Conservation (phyloP, 2,888 invertebrate genomes). For the Nephrocerus scutellatus region DNA sequence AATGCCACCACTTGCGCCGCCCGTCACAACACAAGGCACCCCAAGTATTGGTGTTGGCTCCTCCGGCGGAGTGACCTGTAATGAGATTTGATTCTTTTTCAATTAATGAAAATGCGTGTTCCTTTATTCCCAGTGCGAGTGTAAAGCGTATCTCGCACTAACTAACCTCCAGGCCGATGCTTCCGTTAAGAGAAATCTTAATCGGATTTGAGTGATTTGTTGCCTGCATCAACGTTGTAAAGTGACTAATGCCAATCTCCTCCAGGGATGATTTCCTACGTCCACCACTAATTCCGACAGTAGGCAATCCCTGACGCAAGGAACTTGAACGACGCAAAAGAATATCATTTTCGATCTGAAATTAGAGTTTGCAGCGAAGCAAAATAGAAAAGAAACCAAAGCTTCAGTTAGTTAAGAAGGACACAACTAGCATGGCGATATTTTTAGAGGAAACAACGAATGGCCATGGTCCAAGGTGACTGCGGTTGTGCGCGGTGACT, state of each 20-base stretch:
- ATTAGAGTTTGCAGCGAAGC: no score
- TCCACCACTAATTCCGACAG: slow-evolving; percentile 51
- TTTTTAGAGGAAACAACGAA: background rate
- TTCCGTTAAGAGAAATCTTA: slow-evolving; percentile 77
- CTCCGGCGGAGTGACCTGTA: slow-evolving; percentile 61
- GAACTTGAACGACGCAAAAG: slow-evolving; percentile 76
- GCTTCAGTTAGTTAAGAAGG: background rate
- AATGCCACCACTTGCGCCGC: slow-evolving; percentile 41
- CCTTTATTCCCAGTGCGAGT: background rate
- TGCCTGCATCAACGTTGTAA: slow-evolving; percentile 60
- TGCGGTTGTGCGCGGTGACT: no score
- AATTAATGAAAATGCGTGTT: slow-evolving; percentile 8
- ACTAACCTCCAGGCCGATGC: slow-evolving; percentile 67
- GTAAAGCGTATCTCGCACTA: slow-evolving; percentile 17
- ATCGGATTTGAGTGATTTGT: slow-evolving; percentile 68
- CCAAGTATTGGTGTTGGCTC: slow-evolving; percentile 49
- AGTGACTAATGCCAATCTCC: slow-evolving; percentile 77
- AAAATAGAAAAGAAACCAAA: slow-evolving; percentile 5
- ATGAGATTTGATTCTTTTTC: slow-evolving; percentile 40
- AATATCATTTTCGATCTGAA: slow-evolving; percentile 67
- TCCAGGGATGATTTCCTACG: slow-evolving; percentile 76
- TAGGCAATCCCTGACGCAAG: slow-evolving; percentile 70
- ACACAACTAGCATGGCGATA: background rate
- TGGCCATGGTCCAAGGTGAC: background rate
- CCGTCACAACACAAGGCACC: slow-evolving; percentile 40